These are phyloP conservation scores for Sussaba pulchella DNA, from an alignment of 2,888 invertebrate genomes.

Conservation along the genomic window DNA sequence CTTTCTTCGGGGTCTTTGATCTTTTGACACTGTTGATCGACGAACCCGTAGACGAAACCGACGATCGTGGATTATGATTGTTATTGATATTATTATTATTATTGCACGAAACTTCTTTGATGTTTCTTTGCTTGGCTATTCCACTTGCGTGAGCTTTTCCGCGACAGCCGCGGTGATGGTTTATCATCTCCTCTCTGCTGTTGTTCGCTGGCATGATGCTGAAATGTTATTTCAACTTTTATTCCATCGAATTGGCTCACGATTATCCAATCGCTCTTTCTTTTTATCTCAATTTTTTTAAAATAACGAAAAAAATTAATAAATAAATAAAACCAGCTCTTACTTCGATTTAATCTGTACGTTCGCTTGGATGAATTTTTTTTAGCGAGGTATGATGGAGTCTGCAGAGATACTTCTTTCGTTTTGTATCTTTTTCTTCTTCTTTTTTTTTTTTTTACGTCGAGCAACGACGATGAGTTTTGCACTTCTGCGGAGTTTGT, in stretches of 20 bases:
- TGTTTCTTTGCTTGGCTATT: constrained; percentile 86
- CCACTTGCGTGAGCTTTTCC: constrained; percentile 92
- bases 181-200: constrained; percentile 83
- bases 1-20: constrained; percentile 44
- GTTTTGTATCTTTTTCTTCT: neutral
- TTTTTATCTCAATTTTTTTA: too few relatives aligned
- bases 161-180: constrained; percentile 89
- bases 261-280: too few relatives aligned
- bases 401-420: constrained; percentile 15
- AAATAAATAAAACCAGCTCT: too few relatives aligned
- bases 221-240: neutral
- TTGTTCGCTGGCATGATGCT: constrained; percentile 83
- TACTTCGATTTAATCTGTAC: neutral
- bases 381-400: too few relatives aligned
- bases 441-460: constrained; percentile 5
- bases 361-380: neutral
- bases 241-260: too few relatives aligned
- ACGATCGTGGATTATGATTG: constrained; percentile 78
- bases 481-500: constrained; percentile 12
- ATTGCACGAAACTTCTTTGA: constrained; percentile 67
- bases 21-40: constrained; percentile 75
- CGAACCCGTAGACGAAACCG: constrained; percentile 70
- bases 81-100: too few relatives aligned
- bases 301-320: too few relatives aligned
- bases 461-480: constrained; percentile 2